Base-by-base conservation (phyloP, 92 coral and sea anemone species). In the Actinostola sp. region DNA sequence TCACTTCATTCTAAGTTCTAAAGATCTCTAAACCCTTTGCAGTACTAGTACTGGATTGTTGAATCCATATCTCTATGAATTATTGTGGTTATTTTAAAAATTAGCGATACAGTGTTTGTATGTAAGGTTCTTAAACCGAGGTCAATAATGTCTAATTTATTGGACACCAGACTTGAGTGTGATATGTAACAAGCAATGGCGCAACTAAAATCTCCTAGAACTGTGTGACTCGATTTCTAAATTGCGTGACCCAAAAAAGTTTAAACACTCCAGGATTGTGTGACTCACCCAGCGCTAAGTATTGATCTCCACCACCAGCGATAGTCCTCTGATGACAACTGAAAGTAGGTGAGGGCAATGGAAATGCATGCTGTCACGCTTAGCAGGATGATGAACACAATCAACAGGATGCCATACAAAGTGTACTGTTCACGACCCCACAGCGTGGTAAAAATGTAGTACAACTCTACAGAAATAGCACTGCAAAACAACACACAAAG, bases 391-490 rank as follows among this genome's bases (percentile, higher is more conserved):
- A 94, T 86, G 55, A 94, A 94, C 11, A 88, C 98, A 26, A 94
- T 44, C 65, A 94, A 63, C 33, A 94, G 83, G 56, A 94, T 94
- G 13, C 98, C 98, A 57, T 94, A 94, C 61, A 94, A 67, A 16
- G 98, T 94, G 84, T 94, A 94, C 76, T 94, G 98, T 56, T 94
- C 98, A 36, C 96, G 97, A 27, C 98, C 98, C 98, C 98, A 94
- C 78, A 94, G 70, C 1, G 98, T 94, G 33, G 98, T 81, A 48
- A 94, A 94, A 69, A 94, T 94, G 77, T 94, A 94, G 85, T 94
- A 94, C 82, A 94, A 56, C 75, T 94, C 98, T 81, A 94, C 98
- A 36, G 98, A 91, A 27, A 88, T 94, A 0, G 98, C 98, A 72
- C 98, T 94, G 88, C 8, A 70, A 67, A 61, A 44, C 33, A 27